These are phyloP conservation scores for Drosophila biarmipes DNA, from an alignment of 1,140 invertebrate genomes.

Conservation along the genomic window DNA sequence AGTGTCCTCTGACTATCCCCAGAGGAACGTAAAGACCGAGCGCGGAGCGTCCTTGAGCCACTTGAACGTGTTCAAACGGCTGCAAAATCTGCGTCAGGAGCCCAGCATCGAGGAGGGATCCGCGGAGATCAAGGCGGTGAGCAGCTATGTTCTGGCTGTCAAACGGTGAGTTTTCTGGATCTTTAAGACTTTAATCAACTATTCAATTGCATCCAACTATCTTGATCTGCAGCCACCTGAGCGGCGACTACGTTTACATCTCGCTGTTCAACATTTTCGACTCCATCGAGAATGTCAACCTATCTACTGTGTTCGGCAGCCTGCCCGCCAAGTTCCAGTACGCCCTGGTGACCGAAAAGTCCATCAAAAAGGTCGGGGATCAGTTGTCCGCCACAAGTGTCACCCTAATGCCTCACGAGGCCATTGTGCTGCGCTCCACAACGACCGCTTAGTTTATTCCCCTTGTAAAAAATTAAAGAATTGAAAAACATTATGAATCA, in stretches of 20 bases:
- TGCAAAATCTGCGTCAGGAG: slow-evolving; percentile 66
- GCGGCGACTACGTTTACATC: slow-evolving; percentile 63
- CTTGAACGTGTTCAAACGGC: slow-evolving; percentile 71
- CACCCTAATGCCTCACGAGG: slow-evolving; percentile 75
- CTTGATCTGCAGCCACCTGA: slow-evolving; percentile 45
- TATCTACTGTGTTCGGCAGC: slow-evolving; percentile 54
- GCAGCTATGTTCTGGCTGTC: slow-evolving; percentile 70
- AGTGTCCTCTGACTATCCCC: slow-evolving; percentile 86
- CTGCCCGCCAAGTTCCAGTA: slow-evolving; percentile 74
- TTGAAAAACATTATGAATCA: slow-evolving; percentile 13
- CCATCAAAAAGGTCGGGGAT: slow-evolving; percentile 66
- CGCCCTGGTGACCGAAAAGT: slow-evolving; percentile 70
- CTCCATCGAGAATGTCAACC: slow-evolving; percentile 66
- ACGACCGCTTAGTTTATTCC: slow-evolving; percentile 32
- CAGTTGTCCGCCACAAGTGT: slow-evolving; percentile 53
- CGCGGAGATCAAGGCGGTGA: slow-evolving; percentile 66
- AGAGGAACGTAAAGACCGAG: slow-evolving; percentile 84
- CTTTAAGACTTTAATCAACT: too few species aligned
- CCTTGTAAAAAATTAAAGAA: slow-evolving; percentile 7
- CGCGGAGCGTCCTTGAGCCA: slow-evolving; percentile 62
- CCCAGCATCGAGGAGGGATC: slow-evolving; percentile 70
- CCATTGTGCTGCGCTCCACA: slow-evolving; percentile 70
- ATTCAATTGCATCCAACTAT: too few species aligned
- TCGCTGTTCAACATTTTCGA: slow-evolving; percentile 74
- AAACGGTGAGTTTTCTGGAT: slow-evolving; percentile 60